Conservation (phyloP, 2,797 vertebrate genomes). For the Leuciscus waleckii region DNA sequence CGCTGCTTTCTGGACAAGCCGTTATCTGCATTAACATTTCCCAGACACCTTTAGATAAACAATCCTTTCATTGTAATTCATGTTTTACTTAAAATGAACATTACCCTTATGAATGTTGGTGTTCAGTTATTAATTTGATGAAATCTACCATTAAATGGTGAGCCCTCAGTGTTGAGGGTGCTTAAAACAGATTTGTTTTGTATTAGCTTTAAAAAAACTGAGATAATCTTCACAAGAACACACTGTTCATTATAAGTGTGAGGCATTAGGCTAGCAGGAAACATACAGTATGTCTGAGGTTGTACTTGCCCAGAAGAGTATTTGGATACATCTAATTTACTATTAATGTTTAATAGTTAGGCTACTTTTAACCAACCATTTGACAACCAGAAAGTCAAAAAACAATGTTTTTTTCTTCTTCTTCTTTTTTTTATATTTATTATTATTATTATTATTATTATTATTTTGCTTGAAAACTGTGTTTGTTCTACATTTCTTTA, state of each 20-base stretch:
- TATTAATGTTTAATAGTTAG: neutral
- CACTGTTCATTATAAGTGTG: neutral
- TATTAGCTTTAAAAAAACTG: slow-evolving; percentile 22
- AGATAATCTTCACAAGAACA: slow-evolving; percentile 7
- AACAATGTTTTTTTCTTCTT: neutral
- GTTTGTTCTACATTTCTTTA: neutral
- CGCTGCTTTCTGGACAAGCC: slow-evolving; percentile 65
- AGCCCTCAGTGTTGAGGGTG: slow-evolving; percentile 15
- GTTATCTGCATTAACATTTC: slow-evolving; percentile 65
- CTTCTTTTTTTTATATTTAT: neutral
- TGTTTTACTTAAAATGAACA: slow-evolving; percentile 57
- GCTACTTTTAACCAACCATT: neutral
- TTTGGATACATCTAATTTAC: neutral
- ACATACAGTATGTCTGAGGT: neutral
- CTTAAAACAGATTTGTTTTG: slow-evolving; percentile 38
- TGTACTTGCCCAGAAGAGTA: too few relatives aligned
- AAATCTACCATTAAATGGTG: slow-evolving; percentile 8
- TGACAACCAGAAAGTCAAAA: neutral
- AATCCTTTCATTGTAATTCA: slow-evolving; percentile 60
- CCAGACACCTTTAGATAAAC: slow-evolving; percentile 62
- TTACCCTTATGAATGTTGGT: slow-evolving; percentile 20
- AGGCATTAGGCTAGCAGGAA: neutral
- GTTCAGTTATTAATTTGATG: slow-evolving; percentile 38
- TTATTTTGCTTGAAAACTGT: too few relatives aligned
- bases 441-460: too few relatives aligned